A percentile compares a stretch with the other conserved stretches of the same genome.
Evolutionary conservation across 1,140 invertebrate genomes (phyloP).

Genomic region (Thrips palmi): DNA sequence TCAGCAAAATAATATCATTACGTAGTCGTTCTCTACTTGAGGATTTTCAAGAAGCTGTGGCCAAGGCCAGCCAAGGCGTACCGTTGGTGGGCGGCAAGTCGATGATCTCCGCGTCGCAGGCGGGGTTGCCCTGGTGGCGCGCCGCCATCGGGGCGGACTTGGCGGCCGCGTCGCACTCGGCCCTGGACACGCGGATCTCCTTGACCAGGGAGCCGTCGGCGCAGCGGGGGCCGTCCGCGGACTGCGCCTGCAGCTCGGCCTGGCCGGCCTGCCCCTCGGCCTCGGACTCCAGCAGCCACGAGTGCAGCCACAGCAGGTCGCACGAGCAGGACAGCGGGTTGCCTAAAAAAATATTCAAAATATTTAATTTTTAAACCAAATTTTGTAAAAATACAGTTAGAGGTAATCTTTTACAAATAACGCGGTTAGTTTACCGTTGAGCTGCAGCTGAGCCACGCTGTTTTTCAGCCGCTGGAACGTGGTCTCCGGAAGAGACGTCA

Average conservation of each 20-base stretch:
- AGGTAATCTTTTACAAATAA: constrained; percentile 2
- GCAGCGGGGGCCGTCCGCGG: constrained; percentile 49
- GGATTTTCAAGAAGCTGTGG: no score
- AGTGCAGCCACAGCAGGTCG: constrained; percentile 56
- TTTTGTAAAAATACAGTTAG: neutral
- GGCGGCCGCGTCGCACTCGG: constrained; percentile 43
- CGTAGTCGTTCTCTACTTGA: no score
- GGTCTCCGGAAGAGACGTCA: constrained; percentile 52
- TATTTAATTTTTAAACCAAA: constrained; percentile 4
- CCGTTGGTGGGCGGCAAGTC: no score
- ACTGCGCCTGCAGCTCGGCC: constrained; percentile 51
- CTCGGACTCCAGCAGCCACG: constrained; percentile 56
- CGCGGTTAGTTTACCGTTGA: constrained; percentile 46
- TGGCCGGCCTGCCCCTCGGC: constrained; percentile 32
- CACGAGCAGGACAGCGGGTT: constrained; percentile 68
- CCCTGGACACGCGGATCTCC: constrained; percentile 42
- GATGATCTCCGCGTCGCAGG: no score
- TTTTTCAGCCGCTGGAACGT: constrained; percentile 53
- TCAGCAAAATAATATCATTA: no score
- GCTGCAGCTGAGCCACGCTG: constrained; percentile 64
- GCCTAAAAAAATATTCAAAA: constrained; percentile 32
- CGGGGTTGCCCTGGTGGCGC: no score
- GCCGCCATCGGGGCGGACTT: no score
- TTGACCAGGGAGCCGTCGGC: constrained; percentile 46
- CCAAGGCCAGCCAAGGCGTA: no score